Percentiles rank a stretch among this genome's conserved stretches.
Evolutionary conservation across 2,797 vertebrate genomes (phyloP).

Genomic region (Onychomys arenicola): DNA sequence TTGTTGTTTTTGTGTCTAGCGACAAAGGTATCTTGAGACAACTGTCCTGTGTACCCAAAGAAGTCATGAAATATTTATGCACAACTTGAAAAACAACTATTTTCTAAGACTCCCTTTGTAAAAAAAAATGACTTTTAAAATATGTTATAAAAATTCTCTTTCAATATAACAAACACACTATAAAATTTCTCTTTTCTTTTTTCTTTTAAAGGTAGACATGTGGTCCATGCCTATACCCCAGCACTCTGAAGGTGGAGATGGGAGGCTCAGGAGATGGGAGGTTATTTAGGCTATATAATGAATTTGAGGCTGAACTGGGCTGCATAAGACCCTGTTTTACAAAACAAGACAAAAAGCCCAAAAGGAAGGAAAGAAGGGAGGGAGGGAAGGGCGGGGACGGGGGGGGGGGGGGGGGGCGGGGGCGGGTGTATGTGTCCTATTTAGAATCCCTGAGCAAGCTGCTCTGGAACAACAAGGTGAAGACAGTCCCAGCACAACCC

Average conservation of each 20-base stretch:
- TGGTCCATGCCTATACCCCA: not conserved
- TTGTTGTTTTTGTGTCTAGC: not conserved
- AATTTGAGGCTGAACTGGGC: not conserved
- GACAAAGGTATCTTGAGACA: not conserved
- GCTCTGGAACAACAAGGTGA: too few relatives aligned
- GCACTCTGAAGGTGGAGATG: not conserved
- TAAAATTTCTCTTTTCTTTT: not conserved
- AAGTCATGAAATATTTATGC: not conserved
- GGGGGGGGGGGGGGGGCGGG: too few relatives aligned
- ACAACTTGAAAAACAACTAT: not conserved
- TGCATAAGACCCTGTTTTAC: not conserved
- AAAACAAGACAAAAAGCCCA: not conserved
- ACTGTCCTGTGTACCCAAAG: not conserved
- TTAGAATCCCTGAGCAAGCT: not conserved
- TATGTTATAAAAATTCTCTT: not conserved
- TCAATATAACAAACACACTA: not conserved
- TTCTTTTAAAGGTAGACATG: not conserved
- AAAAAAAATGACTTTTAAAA: conserved; percentile 29
- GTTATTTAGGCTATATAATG: not conserved
- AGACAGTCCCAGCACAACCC: not conserved
- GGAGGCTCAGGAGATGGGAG: too few relatives aligned
- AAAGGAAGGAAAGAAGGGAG: not conserved
- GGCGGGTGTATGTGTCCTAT: not conserved
- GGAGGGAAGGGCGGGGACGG: too few relatives aligned
- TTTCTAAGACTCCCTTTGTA: not conserved